phyloP scores from a whole-genome alignment of 2,888 invertebrate genomes.

The Mylabris sibirica region DNA sequence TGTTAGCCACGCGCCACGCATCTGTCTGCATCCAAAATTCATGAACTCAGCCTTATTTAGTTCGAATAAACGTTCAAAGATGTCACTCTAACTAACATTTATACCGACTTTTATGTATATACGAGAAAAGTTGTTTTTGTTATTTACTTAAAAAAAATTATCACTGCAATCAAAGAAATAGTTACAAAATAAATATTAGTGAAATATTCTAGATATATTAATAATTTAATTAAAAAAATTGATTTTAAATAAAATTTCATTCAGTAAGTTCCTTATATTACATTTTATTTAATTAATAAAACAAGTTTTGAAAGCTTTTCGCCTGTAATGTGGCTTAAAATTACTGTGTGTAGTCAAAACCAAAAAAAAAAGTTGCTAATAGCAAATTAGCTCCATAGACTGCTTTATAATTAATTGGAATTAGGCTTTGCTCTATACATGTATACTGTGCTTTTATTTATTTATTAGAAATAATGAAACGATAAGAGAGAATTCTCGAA shows the following conservation, averaged over 20 bases:
- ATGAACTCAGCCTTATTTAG: background rate
- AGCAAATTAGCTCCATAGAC: background rate
- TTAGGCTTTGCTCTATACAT: background rate
- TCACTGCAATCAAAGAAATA: background rate
- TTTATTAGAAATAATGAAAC: background rate
- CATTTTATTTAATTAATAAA: background rate
- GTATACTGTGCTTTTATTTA: background rate
- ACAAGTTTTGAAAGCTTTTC: background rate
- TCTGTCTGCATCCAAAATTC: too few relatives aligned
- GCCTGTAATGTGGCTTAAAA: constrained; percentile 8
- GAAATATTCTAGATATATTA: background rate
- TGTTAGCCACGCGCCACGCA: too few relatives aligned
- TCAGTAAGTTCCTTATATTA: background rate
- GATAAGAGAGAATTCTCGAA: background rate
- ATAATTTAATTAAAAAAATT: background rate
- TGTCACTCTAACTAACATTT: background rate
- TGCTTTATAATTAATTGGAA: constrained; percentile 2
- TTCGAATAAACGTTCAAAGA: background rate
- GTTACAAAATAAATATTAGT: background rate
- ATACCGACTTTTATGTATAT: background rate
- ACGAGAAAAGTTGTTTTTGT: background rate
- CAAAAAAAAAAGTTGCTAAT: background rate
- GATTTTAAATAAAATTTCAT: background rate
- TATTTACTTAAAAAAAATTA: constrained; percentile 5
- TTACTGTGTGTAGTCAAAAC: background rate